A percentile compares a stretch with the other conserved stretches of the same genome.
Evolutionary conservation across 2,113 vertebrate species (phyloP).

Genomic region (Erythrolamprus reginae): DNA sequence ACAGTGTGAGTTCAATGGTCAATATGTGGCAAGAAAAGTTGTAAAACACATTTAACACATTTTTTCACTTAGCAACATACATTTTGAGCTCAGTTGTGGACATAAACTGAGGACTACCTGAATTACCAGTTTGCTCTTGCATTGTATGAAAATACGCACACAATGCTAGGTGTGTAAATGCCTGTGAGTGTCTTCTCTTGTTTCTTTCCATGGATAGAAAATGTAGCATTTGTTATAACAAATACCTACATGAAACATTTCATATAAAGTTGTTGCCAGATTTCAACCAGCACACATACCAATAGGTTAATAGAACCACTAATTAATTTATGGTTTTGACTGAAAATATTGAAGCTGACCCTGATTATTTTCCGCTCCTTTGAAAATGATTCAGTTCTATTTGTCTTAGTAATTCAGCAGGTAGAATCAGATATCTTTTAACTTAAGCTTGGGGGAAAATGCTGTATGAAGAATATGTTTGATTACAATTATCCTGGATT

Average conservation of each 20-base stretch:
- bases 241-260: not conserved
- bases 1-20: no score
- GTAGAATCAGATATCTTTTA: not conserved
- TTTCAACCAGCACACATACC: not conserved
- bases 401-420: not conserved
- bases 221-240: constrained; percentile 27
- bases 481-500: not conserved
- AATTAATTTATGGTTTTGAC: not conserved
- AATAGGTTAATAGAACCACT: not conserved
- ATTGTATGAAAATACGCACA: not conserved
- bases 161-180: not conserved
- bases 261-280: not conserved
- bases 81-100: no score
- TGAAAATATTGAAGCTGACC: not conserved
- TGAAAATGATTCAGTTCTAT: not conserved
- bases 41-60: no score
- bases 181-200: not conserved
- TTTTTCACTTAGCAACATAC: no score
- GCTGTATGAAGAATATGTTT: not conserved
- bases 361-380: not conserved
- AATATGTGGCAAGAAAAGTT: no score
- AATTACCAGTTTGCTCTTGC: not conserved
- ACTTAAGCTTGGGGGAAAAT: not conserved
- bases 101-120: no score
- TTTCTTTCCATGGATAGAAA: not conserved